phyloP scores from a whole-genome alignment of 2,888 invertebrate genomes.

The Meteorus colon region DNA sequence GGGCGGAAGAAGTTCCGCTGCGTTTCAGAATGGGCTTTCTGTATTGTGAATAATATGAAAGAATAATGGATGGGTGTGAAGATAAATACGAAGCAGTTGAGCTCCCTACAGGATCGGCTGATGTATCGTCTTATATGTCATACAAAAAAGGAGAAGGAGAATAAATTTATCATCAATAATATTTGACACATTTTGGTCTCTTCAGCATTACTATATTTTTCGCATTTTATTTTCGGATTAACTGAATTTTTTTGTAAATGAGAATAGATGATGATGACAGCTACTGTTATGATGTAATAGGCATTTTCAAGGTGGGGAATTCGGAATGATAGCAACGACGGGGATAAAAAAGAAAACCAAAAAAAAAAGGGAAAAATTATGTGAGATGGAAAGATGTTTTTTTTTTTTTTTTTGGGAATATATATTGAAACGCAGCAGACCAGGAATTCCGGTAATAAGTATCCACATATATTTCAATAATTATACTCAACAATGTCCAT shows the following conservation, averaged over 20 bases:
- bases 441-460: slow-evolving; percentile 52
- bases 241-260: background rate
- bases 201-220: background rate
- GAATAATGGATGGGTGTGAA: background rate
- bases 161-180: background rate
- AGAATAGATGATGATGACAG: slow-evolving; percentile 18
- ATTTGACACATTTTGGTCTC: background rate
- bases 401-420: background rate
- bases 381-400: slow-evolving; percentile 34
- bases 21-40: background rate
- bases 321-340: slow-evolving; percentile 16
- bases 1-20: background rate
- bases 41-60: background rate
- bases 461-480: slow-evolving; percentile 66
- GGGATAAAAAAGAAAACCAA: slow-evolving; percentile 27
- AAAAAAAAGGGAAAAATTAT: slow-evolving; percentile 2
- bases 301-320: slow-evolving; percentile 9
- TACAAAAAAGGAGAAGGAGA: background rate
- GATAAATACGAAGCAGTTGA: background rate
- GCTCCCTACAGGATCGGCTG: background rate
- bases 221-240: background rate
- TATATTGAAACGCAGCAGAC: slow-evolving; percentile 55
- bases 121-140: background rate
- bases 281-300: slow-evolving; percentile 10
- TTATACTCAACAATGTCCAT: slow-evolving; percentile 52